phyloP scores from a whole-genome alignment of 2,113 vertebrate genomes.

The Gopherus flavomarginatus region DNA sequence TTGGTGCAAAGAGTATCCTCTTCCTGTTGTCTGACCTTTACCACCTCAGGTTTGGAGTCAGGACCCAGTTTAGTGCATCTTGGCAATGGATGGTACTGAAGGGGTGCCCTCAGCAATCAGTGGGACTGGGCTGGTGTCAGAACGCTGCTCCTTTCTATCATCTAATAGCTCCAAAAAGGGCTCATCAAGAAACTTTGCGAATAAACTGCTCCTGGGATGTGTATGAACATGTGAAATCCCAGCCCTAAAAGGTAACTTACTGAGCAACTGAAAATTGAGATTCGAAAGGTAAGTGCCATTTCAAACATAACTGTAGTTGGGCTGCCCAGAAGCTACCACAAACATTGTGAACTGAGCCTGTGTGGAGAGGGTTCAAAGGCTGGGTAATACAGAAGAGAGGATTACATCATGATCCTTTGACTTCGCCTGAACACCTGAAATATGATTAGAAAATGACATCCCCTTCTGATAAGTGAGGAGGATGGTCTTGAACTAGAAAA shows the following conservation, averaged over 20 bases:
- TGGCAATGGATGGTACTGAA: fast-evolving
- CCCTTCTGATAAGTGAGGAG: background rate
- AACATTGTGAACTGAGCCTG: background rate
- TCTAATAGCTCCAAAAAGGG: background rate
- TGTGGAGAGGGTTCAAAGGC: background rate
- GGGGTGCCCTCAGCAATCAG: background rate
- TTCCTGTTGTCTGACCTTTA: background rate
- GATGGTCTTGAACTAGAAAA: background rate
- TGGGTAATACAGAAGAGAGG: background rate
- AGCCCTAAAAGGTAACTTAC: background rate
- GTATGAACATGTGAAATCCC: slow-evolving; percentile 2
- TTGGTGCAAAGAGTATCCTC: background rate
- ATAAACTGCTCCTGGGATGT: background rate
- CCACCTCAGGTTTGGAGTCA: background rate
- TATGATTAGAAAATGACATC: background rate
- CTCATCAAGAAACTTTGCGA: background rate
- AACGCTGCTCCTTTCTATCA: background rate
- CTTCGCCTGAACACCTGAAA: background rate
- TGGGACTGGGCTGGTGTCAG: background rate
- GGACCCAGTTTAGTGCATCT: fast-evolving
- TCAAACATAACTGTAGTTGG: fast-evolving
- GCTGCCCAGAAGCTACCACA: background rate
- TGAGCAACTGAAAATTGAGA: slow-evolving; percentile 33
- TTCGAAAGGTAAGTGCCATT: background rate
- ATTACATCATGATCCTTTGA: background rate